Percentiles rank a stretch among this genome's conserved stretches.
Conservation (phyloP, 2,888 invertebrate genomes). For the Blera fallax region DNA sequence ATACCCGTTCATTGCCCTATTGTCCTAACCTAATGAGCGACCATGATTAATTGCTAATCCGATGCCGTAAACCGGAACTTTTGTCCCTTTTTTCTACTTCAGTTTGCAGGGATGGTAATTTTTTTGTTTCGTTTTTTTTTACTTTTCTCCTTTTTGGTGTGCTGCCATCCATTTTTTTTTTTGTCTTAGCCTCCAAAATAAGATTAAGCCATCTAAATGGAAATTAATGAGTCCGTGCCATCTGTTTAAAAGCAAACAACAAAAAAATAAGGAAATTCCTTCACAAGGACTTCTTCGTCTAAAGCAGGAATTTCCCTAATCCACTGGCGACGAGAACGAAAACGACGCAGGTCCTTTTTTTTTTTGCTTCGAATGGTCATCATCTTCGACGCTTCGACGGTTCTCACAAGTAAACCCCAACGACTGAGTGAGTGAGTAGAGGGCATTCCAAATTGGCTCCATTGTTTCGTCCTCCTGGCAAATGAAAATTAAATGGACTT, state of each 20-base stretch:
- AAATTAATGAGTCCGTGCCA: constrained; percentile 67
- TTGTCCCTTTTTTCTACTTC: constrained; percentile 46
- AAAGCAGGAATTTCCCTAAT: constrained; percentile 38
- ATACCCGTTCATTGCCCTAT: constrained; percentile 27
- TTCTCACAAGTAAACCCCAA: background rate
- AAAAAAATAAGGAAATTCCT: constrained; percentile 11
- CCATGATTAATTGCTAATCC: constrained; percentile 67
- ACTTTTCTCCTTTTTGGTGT: background rate
- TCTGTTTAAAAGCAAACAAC: constrained; percentile 54
- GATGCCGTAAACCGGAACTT: constrained; percentile 45
- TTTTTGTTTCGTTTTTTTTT: constrained; percentile 6
- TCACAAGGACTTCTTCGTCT: background rate
- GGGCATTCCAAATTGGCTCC: constrained; percentile 51
- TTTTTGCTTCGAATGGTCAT: constrained; percentile 48
- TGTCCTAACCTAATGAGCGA: constrained; percentile 55
- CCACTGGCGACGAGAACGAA: constrained; percentile 15
- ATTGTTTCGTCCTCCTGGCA: constrained; percentile 50
- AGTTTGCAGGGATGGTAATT: constrained; percentile 15
- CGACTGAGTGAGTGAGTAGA: constrained; percentile 3
- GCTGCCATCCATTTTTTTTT: constrained; percentile 22
- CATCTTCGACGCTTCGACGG: constrained; percentile 44
- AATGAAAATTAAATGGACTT: constrained; percentile 60
- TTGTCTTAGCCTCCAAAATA: constrained; percentile 40
- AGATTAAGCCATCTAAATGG: constrained; percentile 66
- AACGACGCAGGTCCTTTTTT: constrained; percentile 8